Conservation (phyloP, 2,113 vertebrate species). For the Campylomormyrus numenius region DNA sequence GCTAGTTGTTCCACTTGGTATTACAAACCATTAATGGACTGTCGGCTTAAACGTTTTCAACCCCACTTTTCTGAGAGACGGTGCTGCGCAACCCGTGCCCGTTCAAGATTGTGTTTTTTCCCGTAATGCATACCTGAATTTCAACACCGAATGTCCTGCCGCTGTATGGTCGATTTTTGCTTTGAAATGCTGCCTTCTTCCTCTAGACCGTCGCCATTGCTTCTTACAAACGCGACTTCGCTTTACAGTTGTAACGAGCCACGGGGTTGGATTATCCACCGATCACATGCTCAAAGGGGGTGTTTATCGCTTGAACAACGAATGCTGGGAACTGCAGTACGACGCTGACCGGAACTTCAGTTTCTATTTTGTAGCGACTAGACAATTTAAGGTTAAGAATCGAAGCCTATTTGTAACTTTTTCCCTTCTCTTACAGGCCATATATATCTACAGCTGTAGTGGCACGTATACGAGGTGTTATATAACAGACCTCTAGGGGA, state of each 20-base stretch:
- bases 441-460: neutral
- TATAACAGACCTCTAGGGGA: neutral
- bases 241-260: conserved; percentile 60
- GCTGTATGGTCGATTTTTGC: conserved; percentile 41
- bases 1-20: neutral
- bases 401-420: neutral
- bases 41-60: neutral
- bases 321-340: conserved; percentile 43
- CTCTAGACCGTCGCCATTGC: conserved; percentile 63
- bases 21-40: neutral
- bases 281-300: conserved; percentile 34
- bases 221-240: conserved; percentile 58
- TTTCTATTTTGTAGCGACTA: neutral
- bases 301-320: neutral
- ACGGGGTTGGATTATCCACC: conserved; percentile 41
- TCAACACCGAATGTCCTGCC: conserved; percentile 34
- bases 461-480: neutral
- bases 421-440: neutral
- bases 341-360: neutral
- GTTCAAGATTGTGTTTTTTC: neutral
- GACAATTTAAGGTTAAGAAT: neutral
- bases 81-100: neutral
- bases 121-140: conserved; percentile 23
- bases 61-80: neutral
- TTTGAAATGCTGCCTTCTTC: conserved; percentile 34